Conservation (phyloP, 2,888 invertebrate species). For the Melanostoma mellinum region DNA sequence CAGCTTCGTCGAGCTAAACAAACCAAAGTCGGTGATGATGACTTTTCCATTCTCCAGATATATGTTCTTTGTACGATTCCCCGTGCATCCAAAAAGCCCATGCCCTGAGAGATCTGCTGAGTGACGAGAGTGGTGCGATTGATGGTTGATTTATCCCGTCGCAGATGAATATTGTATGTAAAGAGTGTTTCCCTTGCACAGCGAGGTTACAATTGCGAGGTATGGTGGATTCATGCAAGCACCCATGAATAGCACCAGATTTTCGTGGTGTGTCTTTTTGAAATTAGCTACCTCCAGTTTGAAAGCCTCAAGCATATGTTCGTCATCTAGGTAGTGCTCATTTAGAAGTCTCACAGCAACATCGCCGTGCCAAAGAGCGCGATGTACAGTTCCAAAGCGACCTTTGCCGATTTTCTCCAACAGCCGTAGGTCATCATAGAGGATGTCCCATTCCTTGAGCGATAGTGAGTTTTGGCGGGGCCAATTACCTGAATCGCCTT, state of each 20-base stretch:
- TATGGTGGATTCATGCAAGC: conserved; percentile 99
- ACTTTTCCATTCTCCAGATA: conserved; percentile 99
- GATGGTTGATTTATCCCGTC: conserved; percentile 96
- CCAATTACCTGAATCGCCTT: conserved; percentile 88
- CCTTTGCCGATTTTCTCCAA: conserved; percentile 95
- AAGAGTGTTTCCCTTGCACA: conserved; percentile 97
- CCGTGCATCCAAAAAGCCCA: conserved; percentile 99
- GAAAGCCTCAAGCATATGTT: conserved; percentile 95
- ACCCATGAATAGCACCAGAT: conserved; percentile 99
- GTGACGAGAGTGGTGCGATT: conserved; percentile 96
- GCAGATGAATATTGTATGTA: conserved; percentile 95
- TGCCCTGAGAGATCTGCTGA: conserved; percentile 96
- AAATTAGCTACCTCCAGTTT: conserved; percentile 97
- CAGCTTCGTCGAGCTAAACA: conserved; percentile 97
- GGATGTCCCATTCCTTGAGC: conserved; percentile 98
- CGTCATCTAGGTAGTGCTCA: conserved; percentile 94
- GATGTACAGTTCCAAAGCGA: conserved; percentile 96
- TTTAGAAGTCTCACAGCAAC: conserved; percentile 98
- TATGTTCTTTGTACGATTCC: conserved; percentile 99
- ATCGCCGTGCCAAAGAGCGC: conserved; percentile 98
- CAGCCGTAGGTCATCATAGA: conserved; percentile 95
- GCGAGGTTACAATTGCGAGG: conserved; percentile 97
- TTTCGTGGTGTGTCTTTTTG: conserved; percentile 98
- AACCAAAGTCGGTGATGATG: conserved; percentile 98
- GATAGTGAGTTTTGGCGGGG: conserved; percentile 93